phyloP scores from a whole-genome alignment of 92 coral and sea anemone genomes.

The Palythoa heliodiscus region DNA sequence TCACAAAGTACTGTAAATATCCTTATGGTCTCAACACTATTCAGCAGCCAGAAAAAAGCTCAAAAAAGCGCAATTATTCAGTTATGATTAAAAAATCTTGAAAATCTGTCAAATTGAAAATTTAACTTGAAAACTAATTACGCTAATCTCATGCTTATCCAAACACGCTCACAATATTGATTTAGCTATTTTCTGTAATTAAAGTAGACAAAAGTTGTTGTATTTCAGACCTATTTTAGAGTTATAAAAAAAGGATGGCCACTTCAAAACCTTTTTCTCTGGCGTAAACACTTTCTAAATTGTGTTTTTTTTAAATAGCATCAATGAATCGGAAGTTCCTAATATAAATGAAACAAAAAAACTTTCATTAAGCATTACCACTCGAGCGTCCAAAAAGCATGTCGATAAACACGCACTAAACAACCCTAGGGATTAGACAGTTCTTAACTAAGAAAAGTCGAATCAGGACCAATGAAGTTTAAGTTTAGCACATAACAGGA shows the following conservation, averaged over 20 bases:
- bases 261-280: background rate
- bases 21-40: background rate
- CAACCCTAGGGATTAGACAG: background rate
- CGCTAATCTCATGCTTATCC: background rate
- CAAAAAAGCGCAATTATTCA: background rate
- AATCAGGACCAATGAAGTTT: background rate
- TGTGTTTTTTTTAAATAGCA: background rate
- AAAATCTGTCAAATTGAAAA: background rate
- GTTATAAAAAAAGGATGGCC: background rate
- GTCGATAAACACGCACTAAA: conserved; percentile 6
- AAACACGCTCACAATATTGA: background rate
- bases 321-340: background rate
- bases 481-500: too few relatives aligned
- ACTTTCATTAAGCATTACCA: background rate
- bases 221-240: background rate
- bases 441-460: background rate
- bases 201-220: background rate
- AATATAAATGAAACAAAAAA: background rate
- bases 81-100: background rate
- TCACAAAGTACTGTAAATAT: too few relatives aligned
- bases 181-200: background rate
- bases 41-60: background rate
- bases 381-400: background rate
- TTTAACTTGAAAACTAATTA: background rate
- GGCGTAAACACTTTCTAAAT: background rate